Base-by-base conservation (phyloP, 2,113 vertebrate species). In the Ptychochromis oligacanthus region DNA sequence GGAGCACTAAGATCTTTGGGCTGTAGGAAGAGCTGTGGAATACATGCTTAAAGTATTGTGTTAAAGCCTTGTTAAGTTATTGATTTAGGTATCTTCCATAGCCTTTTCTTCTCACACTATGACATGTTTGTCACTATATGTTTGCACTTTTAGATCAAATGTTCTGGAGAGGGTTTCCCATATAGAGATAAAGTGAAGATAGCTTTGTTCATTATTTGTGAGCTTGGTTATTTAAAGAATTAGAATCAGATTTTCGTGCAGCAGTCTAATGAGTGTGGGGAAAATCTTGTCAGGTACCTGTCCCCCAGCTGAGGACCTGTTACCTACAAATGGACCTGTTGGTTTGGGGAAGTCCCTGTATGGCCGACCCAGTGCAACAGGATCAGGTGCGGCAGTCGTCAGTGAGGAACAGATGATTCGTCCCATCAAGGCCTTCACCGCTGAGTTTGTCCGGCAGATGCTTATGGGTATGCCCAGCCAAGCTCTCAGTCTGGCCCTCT, bases 401-500 rank as follows among this genome's bases (percentile, higher is more conserved):
- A 99, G 96, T 74, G 98, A 99, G 94, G 98, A 99, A 49, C 97
- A 99, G 94, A 99, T 99, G 97, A 97, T 95, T 26, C 97, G 97
- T 46, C 98, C 98, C 34, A 98, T 99, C 91, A 99, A 98, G 89
- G 96, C 97, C 52, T 99, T 99, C 90, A 99, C 97, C 2, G 98
- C 98, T 0, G 97, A 99, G 89, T 99, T 99, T 85, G 98, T 99
- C 60, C 95, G 97, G 9, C 97, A 99, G 91, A 97, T 99, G 90
- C 95, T 99, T 61, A 97, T 99, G 90, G 98, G 98, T n/a, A 96
- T 99, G 46, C 97, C 98, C 3, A 98, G 97, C 77, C 98, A 99
- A 84, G 97, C 97, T 18, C 91, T 99, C 1, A 97, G 98, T 0
- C 95, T 99, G 55, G 97, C 97, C 2, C 93, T 99, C 28, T 99